Base-by-base conservation (phyloP, 1,140 invertebrate species). In the Glossosoma conforme region DNA sequence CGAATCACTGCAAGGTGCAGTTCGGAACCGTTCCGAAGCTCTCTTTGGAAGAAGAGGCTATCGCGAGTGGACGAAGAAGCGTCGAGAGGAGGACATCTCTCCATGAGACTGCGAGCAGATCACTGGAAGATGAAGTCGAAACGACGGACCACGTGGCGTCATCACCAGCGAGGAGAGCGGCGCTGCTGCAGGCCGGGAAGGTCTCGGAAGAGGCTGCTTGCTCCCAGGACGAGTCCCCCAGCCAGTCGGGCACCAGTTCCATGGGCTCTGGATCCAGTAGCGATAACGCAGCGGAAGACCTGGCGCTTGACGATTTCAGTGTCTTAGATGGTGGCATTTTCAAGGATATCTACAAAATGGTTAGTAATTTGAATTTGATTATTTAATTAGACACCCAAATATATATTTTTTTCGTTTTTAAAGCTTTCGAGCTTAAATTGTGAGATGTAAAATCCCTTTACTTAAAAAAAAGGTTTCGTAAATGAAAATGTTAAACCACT, bases 321-420 rank as follows among this genome's bases (percentile, higher is more conserved):
- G 44, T 72, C 6, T 64, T 76, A 0, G 64, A 67, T 45, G 63
- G 66, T 13, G 65, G 65, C 19, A 63, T 70, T 8, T 54, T 75
- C 10, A 61, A 68, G 14, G 70, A 76, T 54, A 57, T 77, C 13
- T 68, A 69, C 32, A 69, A 68, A 47, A 72, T 70, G 65, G 74
- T 76, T 44, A 72, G 60, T 50, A n/a, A n/a, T 21, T 13, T 14
- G 9, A 17, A 11, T 47, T 40, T n/a, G n/a, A n/a, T n/a, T n/a
- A n/a, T 44, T n/a, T n/a, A n/a, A n/a, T n/a, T n/a, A 28, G 25
- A 6, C 25, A 28, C n/a, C 25, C 6, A 8, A 28, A 6, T 28
- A 8, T 15, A 28, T 11, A n/a, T 22, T 42, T 21, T 15, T 20
- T 17, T 44, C 11, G n/a, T 44, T 35, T 15, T 44, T n/a, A n/a